Base-by-base conservation (phyloP, 2,113 vertebrate genomes). In the Vidua macroura region DNA sequence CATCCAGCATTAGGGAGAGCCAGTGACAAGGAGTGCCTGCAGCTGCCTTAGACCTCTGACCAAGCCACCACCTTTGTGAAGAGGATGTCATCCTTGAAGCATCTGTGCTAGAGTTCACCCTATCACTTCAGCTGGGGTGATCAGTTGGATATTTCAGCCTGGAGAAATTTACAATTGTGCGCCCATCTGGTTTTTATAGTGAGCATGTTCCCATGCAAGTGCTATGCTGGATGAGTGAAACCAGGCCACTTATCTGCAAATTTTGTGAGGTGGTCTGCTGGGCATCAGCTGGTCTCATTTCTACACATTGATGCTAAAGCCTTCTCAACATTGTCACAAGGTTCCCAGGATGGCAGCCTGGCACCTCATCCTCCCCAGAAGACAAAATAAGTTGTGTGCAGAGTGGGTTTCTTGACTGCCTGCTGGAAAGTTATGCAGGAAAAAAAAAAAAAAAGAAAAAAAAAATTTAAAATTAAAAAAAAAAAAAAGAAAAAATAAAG, bases 401-500 rank as follows among this genome's bases (percentile, higher is more conserved):
- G 68, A 67, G 73, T 10, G 6, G 9, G 6, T 58, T 76, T 86
- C 73, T 46, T 48, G 5, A 8, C 11, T 55, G 27, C 7, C 28
- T 46, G 24, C 16, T 88, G 41, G 16, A 4, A 51, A 10, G 28
- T 46, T 39, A 35, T 27, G 12, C 16, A 30, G 20, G 1, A 10
- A n/a, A 39, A 39, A 16, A 27, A 22, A 7, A 1, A 7, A 18
- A 19, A 4, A 8, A n/a, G n/a, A n/a, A 2, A 13, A 6, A 35
- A 35, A 35, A 35, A 35, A 35, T 35, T 35, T 7, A 35, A 35
- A 35, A 35, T 35, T 35, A 35, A 35, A 11, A 28, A 9, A 3
- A 9, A 3, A 25, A 8, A 4, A 4, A 14, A 3, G 12, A 37
- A 12, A 27, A 12, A 1, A 3, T 14, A 15, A 2, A 10, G 4